phyloP scores from a whole-genome alignment of 1,140 invertebrate genomes.

The Drosophila nasuta region DNA sequence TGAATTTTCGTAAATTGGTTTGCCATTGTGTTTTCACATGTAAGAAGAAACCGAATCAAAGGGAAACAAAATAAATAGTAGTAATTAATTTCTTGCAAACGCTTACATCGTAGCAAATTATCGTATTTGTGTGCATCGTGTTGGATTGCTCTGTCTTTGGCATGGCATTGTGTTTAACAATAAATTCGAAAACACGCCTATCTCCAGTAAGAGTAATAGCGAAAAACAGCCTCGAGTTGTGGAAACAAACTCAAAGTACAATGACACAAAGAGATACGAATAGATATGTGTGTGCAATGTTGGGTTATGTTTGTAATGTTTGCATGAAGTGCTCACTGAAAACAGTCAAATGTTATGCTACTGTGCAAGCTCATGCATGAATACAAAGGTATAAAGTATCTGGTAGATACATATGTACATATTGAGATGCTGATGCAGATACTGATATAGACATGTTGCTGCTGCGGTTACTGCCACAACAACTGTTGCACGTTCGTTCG shows the following conservation, averaged over 20 bases:
- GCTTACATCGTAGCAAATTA: background rate
- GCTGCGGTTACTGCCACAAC: slow-evolving; percentile 16
- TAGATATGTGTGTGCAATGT: no score
- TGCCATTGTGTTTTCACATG: background rate
- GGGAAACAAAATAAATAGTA: background rate
- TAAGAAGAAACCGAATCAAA: background rate
- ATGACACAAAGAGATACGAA: slow-evolving; percentile 17
- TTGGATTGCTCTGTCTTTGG: background rate
- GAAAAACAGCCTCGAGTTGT: slow-evolving; percentile 15
- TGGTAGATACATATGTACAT: slow-evolving; percentile 28
- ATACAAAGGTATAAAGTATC: slow-evolving; percentile 43
- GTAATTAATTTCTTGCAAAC: background rate
- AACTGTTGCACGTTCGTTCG: slow-evolving; percentile 20
- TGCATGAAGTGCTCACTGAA: background rate
- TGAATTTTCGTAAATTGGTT: background rate
- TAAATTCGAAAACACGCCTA: background rate
- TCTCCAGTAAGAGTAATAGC: slow-evolving; percentile 7
- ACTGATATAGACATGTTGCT: slow-evolving; percentile 38
- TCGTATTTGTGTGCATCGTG: background rate
- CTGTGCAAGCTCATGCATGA: slow-evolving; percentile 49
- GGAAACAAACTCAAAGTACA: slow-evolving; percentile 31
- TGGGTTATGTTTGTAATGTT: background rate
- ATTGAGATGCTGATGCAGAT: slow-evolving; percentile 34
- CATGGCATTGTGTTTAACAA: background rate
- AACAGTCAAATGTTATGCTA: slow-evolving; percentile 17